Conservation (phyloP, 2,888 invertebrate species). For the Cyclophora punctaria region DNA sequence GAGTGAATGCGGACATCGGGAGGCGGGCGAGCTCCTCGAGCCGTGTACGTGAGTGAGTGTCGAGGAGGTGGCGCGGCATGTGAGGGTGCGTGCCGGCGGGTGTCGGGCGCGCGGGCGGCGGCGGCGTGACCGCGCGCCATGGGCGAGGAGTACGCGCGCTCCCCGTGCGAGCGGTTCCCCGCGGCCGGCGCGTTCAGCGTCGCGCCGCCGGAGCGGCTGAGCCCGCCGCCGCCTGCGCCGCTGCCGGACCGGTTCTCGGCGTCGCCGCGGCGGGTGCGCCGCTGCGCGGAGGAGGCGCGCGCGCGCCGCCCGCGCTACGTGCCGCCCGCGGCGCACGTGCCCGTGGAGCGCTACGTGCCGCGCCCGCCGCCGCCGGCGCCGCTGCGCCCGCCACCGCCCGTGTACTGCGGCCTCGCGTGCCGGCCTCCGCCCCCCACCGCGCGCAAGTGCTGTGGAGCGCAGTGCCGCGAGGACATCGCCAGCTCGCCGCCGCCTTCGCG, state of each 20-base stretch:
- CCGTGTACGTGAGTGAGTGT: slow-evolving; percentile 56
- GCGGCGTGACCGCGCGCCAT: slow-evolving; percentile 71
- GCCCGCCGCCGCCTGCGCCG: slow-evolving; percentile 78
- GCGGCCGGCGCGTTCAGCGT: slow-evolving; percentile 75
- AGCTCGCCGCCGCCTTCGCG: slow-evolving; percentile 65
- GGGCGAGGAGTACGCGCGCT: slow-evolving; percentile 72
- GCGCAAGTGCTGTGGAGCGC: slow-evolving; percentile 65
- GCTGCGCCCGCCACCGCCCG: slow-evolving; percentile 64
- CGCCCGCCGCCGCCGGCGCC: slow-evolving; percentile 72
- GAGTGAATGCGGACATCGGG: slow-evolving; percentile 72
- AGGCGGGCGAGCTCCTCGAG: slow-evolving; percentile 48
- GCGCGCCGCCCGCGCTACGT: slow-evolving; percentile 77
- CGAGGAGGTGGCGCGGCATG: slow-evolving; percentile 61
- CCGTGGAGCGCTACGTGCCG: slow-evolving; percentile 82
- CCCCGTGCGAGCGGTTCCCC: slow-evolving; percentile 73
- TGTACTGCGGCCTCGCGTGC: slow-evolving; percentile 72
- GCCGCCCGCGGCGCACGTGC: slow-evolving; percentile 81
- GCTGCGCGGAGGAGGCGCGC: slow-evolving; percentile 80
- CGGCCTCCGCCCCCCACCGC: slow-evolving; percentile 54
- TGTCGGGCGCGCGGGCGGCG: slow-evolving; percentile 68
- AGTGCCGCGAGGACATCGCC: slow-evolving; percentile 62
- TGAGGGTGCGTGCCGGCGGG: slow-evolving; percentile 54
- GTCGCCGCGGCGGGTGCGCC: slow-evolving; percentile 76
- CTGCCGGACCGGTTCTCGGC: slow-evolving; percentile 74
- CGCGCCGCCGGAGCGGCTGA: slow-evolving; percentile 79